Percentiles rank a stretch among this genome's conserved stretches.
Conservation (phyloP, 1,140 invertebrate species). For the Solenopsis fugax region DNA sequence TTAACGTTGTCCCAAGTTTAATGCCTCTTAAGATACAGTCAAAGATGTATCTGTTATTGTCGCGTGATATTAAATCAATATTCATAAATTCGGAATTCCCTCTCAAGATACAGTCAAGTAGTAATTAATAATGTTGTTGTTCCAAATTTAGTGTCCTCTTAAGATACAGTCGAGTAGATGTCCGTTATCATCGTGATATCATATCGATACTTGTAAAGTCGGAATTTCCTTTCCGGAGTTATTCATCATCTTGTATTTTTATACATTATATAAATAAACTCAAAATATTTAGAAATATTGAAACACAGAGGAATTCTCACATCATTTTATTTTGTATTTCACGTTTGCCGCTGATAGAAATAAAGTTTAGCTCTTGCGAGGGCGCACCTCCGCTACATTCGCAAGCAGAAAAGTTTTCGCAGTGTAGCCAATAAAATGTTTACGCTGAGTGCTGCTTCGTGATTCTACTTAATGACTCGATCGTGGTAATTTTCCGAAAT, state of each 20-base stretch:
- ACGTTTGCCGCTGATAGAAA: background rate
- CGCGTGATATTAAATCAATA: background rate
- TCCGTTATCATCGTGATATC: background rate
- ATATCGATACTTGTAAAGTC: background rate
- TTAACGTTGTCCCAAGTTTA: background rate
- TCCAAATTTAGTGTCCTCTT: background rate
- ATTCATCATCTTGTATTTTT: conserved; percentile 2
- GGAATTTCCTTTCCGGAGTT: background rate
- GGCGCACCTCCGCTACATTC: background rate
- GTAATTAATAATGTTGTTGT: background rate
- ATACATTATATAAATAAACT: background rate
- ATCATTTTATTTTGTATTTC: background rate
- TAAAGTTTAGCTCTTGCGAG: background rate
- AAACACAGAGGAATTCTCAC: background rate
- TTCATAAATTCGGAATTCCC: background rate
- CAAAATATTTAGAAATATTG: background rate
- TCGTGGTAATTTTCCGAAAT: conserved; percentile 25
- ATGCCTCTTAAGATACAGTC: background rate
- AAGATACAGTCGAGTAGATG: background rate
- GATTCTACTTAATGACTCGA: conserved; percentile 27
- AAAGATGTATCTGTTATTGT: background rate
- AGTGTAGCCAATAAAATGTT: background rate
- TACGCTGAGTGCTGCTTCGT: conserved; percentile 13
- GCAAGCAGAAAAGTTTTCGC: background rate
- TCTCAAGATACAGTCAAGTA: background rate